Conservation (phyloP, 2,113 vertebrate genomes). For the western clawed frog (Xenopus tropicalis) region DNA sequence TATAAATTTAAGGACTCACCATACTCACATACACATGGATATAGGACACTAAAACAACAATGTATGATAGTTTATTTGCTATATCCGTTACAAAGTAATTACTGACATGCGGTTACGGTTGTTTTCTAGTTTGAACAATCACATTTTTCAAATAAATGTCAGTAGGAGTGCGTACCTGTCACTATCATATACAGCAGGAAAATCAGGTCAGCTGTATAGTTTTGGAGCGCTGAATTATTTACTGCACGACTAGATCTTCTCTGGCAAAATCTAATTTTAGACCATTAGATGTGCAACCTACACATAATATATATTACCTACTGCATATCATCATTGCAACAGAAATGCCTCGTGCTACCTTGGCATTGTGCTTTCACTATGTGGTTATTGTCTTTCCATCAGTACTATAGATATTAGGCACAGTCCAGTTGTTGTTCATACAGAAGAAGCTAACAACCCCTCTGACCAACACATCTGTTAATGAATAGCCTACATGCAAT, state of each 20-base stretch:
- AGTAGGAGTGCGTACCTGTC: slow-evolving; percentile 17
- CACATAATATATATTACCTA: not conserved
- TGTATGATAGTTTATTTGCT: too few species aligned
- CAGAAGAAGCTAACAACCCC: not conserved
- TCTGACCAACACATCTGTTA: too few species aligned
- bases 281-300: not conserved
- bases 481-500: not conserved
- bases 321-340: not conserved
- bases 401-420: not conserved
- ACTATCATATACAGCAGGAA: slow-evolving; percentile 7
- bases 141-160: slow-evolving; percentile 35
- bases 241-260: too few species aligned
- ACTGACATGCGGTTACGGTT: too few species aligned
- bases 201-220: slow-evolving; percentile 34
- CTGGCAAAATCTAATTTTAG: not conserved
- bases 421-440: not conserved
- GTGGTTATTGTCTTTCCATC: too few species aligned
- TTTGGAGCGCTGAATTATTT: slow-evolving; percentile 3
- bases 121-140: not conserved
- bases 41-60: too few species aligned
- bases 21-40: too few species aligned
- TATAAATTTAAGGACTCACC: too few species aligned
- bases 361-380: not conserved
- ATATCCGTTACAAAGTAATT: too few species aligned
- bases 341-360: not conserved